These are phyloP conservation scores for Apodemus agrarius DNA, from an alignment of 2,797 vertebrate genomes.

Conservation along the genomic window DNA sequence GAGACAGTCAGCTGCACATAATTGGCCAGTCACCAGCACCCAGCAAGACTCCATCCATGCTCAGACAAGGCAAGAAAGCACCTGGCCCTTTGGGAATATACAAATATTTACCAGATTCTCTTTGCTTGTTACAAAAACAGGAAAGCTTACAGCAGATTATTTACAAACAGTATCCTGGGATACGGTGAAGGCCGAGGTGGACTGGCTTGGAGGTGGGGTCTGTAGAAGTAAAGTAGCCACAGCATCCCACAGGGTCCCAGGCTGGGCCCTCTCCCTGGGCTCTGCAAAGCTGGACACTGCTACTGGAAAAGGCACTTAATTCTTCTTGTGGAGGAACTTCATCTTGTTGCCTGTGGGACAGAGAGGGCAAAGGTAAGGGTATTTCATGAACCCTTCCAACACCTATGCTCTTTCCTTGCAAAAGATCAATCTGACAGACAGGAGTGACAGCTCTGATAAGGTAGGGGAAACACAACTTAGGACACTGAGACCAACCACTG, in stretches of 20 bases:
- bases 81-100: slow-evolving; percentile 89
- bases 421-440: not conserved
- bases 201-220: slow-evolving; percentile 69
- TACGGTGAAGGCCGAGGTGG: slow-evolving; percentile 76
- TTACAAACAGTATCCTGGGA: slow-evolving; percentile 90
- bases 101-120: slow-evolving; percentile 91
- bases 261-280: slow-evolving; percentile 31
- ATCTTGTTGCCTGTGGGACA: slow-evolving; percentile 95
- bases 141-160: slow-evolving; percentile 95
- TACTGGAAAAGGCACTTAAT: slow-evolving; percentile 85
- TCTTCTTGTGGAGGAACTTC: slow-evolving; percentile 99
- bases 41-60: slow-evolving; percentile 86
- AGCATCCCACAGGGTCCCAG: slow-evolving; percentile 43
- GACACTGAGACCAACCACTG: not conserved
- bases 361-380: slow-evolving; percentile 60
- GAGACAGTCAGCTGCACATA: slow-evolving; percentile 91
- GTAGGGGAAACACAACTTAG: not conserved
- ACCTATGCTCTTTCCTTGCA: not conserved
- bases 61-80: slow-evolving; percentile 84
- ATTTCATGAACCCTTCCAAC: slow-evolving; percentile 6
- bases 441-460: not conserved
- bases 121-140: slow-evolving; percentile 87
- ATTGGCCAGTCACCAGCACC: slow-evolving; percentile 88
- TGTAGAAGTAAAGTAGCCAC: slow-evolving; percentile 52
- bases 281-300: slow-evolving; percentile 66